Base-by-base conservation (phyloP, 1,140 invertebrate species). In the Drusus annulatus region DNA sequence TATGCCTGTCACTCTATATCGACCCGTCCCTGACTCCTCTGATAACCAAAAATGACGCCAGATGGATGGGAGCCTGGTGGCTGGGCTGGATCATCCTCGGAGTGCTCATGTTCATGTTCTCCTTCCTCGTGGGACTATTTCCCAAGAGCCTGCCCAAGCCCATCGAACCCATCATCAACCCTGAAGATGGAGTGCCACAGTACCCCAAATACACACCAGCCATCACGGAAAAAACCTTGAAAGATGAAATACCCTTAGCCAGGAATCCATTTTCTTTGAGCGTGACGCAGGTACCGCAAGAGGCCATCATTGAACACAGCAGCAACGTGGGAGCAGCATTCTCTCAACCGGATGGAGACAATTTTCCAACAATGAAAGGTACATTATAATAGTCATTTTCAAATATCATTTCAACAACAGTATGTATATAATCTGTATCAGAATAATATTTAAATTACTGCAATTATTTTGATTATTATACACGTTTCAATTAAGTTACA, bases 1-100 rank as follows among this genome's bases (percentile, higher is more conserved):
- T 86, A 17, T 92, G 92, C 36, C 83, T 94, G 6, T 93, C 90
- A 77, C 78, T 93, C 1, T 94, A 93, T 83, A 93, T 94, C 52
- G 91, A 93, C 85, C 93, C 93, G 0, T 86, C 85, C 7, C 86
- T 93, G 36, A 93, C 92, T 56, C 93, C 93, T 3, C 84, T 92
- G 8, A 93, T 94, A 25, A 89, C 87, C n/a, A 89, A 90, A 23
- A 89, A 91, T 63, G 93, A 94, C 86, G 90, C 91, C 74, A 86
- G 93, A 81, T 94, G 93, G 93, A 83, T 94, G 58, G 93, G 93
- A 17, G 93, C 93, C 13, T 94, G 93, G 93, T 94, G 93, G 93
- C 85, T 94, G 16, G 92, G 92, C 21, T 93, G 92, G 92, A 87
- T 93, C 8, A 89, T 93, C 58, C 84, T 93, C 16, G 92, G 92